Evolutionary conservation across 2,113 vertebrate species (phyloP).

Genomic region (Elachura formosa): DNA sequence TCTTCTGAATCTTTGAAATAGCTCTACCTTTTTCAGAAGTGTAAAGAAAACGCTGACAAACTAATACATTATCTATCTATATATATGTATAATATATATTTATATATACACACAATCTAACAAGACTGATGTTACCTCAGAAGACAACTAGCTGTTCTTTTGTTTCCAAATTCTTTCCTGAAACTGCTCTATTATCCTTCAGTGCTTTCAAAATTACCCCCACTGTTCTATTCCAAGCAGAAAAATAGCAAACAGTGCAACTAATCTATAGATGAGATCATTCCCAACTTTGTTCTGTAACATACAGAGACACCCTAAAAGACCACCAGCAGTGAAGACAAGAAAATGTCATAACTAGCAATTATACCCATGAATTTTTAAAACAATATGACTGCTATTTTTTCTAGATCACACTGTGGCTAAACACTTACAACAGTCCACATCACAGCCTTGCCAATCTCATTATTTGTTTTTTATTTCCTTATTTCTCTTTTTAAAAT

Average conservation of each 20-base stretch:
- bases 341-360: background rate
- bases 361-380: background rate
- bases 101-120: no score
- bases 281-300: background rate
- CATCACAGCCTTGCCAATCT: background rate
- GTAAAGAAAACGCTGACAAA: background rate
- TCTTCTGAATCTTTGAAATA: background rate
- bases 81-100: no score
- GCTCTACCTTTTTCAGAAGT: background rate
- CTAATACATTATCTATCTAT: background rate
- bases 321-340: background rate
- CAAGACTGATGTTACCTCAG: background rate
- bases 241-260: background rate
- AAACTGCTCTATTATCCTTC: background rate
- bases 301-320: background rate
- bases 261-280: background rate
- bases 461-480: background rate
- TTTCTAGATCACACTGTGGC: background rate
- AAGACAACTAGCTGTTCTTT: background rate
- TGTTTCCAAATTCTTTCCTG: background rate
- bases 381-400: background rate
- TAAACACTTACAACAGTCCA: background rate
- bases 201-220: background rate
- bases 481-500: background rate
- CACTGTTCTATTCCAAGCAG: background rate